phyloP scores from a whole-genome alignment of 2,797 vertebrate species.

The Sarcophilus harrisii region DNA sequence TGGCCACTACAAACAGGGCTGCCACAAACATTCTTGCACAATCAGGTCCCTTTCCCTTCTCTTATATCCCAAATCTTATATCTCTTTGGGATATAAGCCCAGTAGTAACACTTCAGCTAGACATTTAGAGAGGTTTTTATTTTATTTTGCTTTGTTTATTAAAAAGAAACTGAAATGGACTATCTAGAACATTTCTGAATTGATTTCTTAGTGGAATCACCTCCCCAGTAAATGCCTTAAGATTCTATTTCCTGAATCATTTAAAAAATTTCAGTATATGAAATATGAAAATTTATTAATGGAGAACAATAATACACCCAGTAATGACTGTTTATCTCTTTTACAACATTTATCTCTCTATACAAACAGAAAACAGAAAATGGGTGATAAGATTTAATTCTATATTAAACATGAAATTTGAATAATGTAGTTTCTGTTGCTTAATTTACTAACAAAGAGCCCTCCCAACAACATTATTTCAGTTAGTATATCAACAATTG shows the following conservation, averaged over 20 bases:
- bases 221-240: background rate
- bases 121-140: background rate
- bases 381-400: constrained; percentile 4
- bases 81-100: no score
- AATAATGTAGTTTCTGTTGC: constrained; percentile 28
- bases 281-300: constrained; percentile 13
- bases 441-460: constrained; percentile 12
- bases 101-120: no score
- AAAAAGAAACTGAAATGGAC: background rate
- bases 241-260: background rate
- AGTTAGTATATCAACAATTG: background rate
- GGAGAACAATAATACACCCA: constrained; percentile 10
- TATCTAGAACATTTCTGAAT: background rate
- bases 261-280: constrained; percentile 17
- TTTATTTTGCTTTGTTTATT: background rate
- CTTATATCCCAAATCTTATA: no score
- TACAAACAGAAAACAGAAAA: background rate
- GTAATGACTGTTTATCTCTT: constrained; percentile 1
- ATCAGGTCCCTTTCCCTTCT: no score
- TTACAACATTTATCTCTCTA: constrained; percentile 3
- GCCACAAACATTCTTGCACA: no score
- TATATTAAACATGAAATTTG: constrained; percentile 30
- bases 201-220: background rate
- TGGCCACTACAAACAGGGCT: no score
- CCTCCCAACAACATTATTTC: constrained; percentile 27